Evolutionary conservation across 2,113 vertebrate genomes (phyloP), one percentile per base, ranked within the genome.

Genomic region (Gallinago paraguaiae): DNA sequence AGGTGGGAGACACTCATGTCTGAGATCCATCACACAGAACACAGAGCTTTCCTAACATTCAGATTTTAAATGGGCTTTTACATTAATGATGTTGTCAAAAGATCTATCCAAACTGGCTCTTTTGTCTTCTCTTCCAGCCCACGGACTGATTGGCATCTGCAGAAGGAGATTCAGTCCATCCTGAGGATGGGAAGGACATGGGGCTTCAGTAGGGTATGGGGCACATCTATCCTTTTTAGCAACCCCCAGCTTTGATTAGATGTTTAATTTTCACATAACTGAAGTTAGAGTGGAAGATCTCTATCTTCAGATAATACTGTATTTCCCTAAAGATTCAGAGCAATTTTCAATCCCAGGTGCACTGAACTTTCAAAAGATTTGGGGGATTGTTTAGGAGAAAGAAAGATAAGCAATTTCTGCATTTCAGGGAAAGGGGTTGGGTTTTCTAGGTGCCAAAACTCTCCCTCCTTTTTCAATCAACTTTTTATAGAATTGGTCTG

Each of bases 91-190:
- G 1, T 35, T 63, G 56, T 23, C 3, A n/a, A 59, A 68, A 39
- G 14, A 12, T 39, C 54, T 27, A 17, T 56, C 30, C 35, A 19
- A 9, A 19, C 4, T 31, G 71, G 11, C 31, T 74, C 28, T 33
- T 33, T 60, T 63, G 43, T 41, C 27, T 87, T 12, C 56, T 51
- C 31, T 59, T 28, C 18, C 37, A 63, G 4, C 37, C n/a, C 31
- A 2, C 2, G 30, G 24, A 35, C 51, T 6, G 7, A 43, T 5
- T 0, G 1, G 18, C 15, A 11, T 8, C 50, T 41, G 6, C 30
- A 5, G 7, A 20, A 50, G 4, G 53, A 61, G 27, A 35, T 5
- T 64, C 8, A 11, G 33, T 43, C 45, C 2, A 0, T 53, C 31
- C 79, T 4, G 30, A 17, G 45, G 37, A 12, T 30, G 41, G 30